These are phyloP conservation scores for Drosophila virilis DNA, from an alignment of 1,140 invertebrate species.

Conservation along the genomic window DNA sequence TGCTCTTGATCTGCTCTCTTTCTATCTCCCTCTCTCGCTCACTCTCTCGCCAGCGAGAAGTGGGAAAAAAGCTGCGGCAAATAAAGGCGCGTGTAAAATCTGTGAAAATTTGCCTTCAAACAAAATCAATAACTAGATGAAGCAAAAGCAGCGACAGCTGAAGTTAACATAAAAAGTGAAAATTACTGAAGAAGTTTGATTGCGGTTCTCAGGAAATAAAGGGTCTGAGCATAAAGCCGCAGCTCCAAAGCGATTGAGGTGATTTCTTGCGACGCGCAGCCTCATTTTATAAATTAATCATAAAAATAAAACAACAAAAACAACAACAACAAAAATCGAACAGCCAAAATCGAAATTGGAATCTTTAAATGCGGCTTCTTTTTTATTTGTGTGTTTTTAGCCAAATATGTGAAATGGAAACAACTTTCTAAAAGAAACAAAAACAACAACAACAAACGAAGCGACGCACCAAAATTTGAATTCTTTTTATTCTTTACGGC, in stretches of 20 bases:
- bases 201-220: conserved; percentile 51
- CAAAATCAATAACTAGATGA: conserved; percentile 39
- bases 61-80: conserved; percentile 45
- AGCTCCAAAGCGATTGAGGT: conserved; percentile 41
- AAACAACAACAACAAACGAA: conserved; percentile 32
- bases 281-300: conserved; percentile 72
- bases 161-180: conserved; percentile 65
- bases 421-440: conserved; percentile 77
- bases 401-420: conserved; percentile 83
- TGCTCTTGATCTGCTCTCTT: not conserved
- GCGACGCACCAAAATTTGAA: conserved; percentile 75
- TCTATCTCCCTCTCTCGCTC: not conserved
- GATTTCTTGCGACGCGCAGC: conserved; percentile 55
- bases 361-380: conserved; percentile 63
- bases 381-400: conserved; percentile 50
- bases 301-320: conserved; percentile 29
- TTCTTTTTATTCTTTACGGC: conserved; percentile 81
- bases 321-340: conserved; percentile 16
- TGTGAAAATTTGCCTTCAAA: conserved; percentile 68
- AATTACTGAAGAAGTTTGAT: conserved; percentile 59
- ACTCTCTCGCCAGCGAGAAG: not conserved
- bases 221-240: conserved; percentile 17
- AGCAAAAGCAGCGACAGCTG: conserved; percentile 7
- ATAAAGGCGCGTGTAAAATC: conserved; percentile 72
- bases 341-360: conserved; percentile 72